A percentile compares a stretch with the other conserved stretches of the same genome.
Evolutionary conservation across 2,888 invertebrate species (phyloP).

Genomic region (Hesperia comma): DNA sequence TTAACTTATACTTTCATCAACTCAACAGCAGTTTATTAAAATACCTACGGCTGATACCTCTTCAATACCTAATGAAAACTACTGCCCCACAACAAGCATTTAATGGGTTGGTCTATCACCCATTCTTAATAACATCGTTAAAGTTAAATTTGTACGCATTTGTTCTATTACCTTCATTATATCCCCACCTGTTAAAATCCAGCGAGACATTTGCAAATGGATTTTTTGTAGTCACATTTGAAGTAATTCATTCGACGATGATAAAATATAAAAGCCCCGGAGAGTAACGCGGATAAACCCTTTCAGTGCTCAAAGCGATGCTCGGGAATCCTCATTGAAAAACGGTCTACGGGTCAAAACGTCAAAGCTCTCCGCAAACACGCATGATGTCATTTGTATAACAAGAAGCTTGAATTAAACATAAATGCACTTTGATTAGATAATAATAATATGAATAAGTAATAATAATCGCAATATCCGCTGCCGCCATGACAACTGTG

Average conservation of each 20-base stretch:
- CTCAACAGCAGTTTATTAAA: too few relatives aligned
- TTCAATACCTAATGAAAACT: too few relatives aligned
- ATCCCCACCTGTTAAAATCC: conserved; percentile 37
- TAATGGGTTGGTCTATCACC: neutral
- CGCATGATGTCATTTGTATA: conserved; percentile 50
- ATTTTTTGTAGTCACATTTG: conserved; percentile 66
- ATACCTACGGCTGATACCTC: too few relatives aligned
- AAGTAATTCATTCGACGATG: conserved; percentile 68
- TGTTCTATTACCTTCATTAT: conserved; percentile 15
- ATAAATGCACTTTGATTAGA: neutral
- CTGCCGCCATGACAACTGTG: too few relatives aligned
- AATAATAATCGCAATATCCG: too few relatives aligned
- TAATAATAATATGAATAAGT: too few relatives aligned
- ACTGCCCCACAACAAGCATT: neutral
- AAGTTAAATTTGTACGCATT: neutral
- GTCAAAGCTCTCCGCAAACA: conserved; percentile 58
- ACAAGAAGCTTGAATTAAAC: conserved; percentile 17
- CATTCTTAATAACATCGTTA: neutral
- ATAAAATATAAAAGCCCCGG: conserved; percentile 72
- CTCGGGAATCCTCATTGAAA: conserved; percentile 71
- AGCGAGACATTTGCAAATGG: conserved; percentile 62
- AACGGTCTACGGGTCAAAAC: conserved; percentile 68
- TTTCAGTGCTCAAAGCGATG: conserved; percentile 66
- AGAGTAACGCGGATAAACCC: conserved; percentile 69
- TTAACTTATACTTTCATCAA: too few relatives aligned